Evolutionary conservation across 1,140 invertebrate species (phyloP), one percentile per base, ranked within the genome.

Genomic region (Polyergus mexicanus): DNA sequence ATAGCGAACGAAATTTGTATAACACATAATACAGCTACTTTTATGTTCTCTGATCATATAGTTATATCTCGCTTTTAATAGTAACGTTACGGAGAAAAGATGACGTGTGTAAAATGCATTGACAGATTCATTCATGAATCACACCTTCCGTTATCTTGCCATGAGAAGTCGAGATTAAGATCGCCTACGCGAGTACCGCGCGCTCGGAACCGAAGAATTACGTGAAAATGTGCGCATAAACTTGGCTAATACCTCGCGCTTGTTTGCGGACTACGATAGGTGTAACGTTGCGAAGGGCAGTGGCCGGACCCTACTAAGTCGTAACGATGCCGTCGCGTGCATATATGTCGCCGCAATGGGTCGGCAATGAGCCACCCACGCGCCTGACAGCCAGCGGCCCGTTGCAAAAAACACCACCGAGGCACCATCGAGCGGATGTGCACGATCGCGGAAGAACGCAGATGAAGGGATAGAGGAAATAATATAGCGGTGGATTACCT

Each of bases 271-370:
- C 60, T 13, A 51, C 1, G 58, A 69, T 66, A 41, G 44, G 13
- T 51, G 35, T 68, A 66, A 74, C 7, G 66, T 51, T 69, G 51
- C 78, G 25, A 51, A 51, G 28, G 51, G 41, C n/a, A 78, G 22
- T 22, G 72, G 56, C 22, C 56, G 16, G 32, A 63, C 47, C 10
- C 16, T 47, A 87, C 72, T 89, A 68, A 84, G 66, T 22, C n/a
- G 28, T 54, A 86, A 87, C 80, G 68, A 71, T 63, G 25, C 25
- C 60, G 77, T 89, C 69, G 85, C 88, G 88, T 89, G 85, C 85
- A 89, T 63, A 56, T 44, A 85, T 22, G 44, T 72, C 38, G 56
- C 56, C 62, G 62, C 63, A 51, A 87, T 80, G 58, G 69, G 16
- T 62, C 84, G 80, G 56, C 74, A 63, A 87, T 75, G 51, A 60